Evolutionary conservation across 2,888 invertebrate genomes (phyloP), one percentile per base, ranked within the genome.

Genomic region (Drosophila recens): DNA sequence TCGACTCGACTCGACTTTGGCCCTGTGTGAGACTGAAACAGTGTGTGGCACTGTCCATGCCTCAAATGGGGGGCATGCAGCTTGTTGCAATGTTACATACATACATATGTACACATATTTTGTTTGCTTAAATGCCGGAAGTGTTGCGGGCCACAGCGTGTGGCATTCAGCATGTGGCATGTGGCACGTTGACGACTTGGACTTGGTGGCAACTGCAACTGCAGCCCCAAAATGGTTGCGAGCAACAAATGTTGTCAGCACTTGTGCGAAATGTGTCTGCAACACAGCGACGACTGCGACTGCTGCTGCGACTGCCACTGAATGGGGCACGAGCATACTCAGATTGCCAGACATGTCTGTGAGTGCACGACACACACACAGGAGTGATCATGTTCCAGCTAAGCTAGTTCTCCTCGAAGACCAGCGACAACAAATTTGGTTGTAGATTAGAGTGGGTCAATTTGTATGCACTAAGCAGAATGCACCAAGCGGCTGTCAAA

Each of bases 121-220:
- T 84, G 87, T 86, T 89, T 89, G 85, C 87, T 81, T 87, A 89
- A 86, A 84, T 87, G 85, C 85, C 85, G 85, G 85, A 86, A 86
- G 85, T 86, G 89, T 83, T 79, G 84, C 81, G 66, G 67, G 74
- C 71, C 75, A 74, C 75, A 75, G 54, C 62, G 57, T 61, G n/a
- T 46, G 48, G 56, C 59, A 42, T 48, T 11, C 42, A 38, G 54
- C 46, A 67, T 27, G 40, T 8, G 51, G 42, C 53, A 46, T 40
- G 59, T 5, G 49, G 58, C 20, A 59, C 46, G 52, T 40, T 59
- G 40, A 46, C 59, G 40, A 69, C 71, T 65, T 15, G 20, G 36
- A 65, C 71, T 46, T 23, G 20, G 45, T 40, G 17, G 13, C 49
- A 52, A 62, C 59, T 33, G 13, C 49, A 52, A 62, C 59, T 33